Conservation (phyloP, 2,113 vertebrate genomes). For the Cryptotis parvus region DNA sequence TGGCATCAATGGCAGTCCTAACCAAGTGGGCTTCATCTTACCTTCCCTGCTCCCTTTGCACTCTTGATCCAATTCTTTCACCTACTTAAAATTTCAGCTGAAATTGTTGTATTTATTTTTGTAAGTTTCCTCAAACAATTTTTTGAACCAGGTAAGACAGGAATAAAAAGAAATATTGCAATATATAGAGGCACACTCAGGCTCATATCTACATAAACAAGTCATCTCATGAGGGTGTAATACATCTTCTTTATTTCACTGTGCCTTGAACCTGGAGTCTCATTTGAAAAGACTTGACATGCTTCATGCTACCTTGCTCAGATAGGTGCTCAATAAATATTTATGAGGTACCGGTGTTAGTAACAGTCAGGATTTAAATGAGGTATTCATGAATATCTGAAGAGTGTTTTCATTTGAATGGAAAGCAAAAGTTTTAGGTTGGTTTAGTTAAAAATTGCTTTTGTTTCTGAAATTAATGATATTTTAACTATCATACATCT, state of each 20-base stretch:
- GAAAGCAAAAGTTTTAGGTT: slow-evolving; percentile 4
- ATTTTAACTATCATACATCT: background rate
- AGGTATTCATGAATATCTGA: slow-evolving; percentile 30
- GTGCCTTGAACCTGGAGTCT: background rate
- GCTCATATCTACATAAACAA: background rate
- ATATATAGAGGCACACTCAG: background rate
- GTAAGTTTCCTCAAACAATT: background rate
- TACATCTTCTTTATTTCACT: background rate
- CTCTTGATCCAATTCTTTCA: slow-evolving; percentile 34
- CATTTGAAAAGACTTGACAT: slow-evolving; percentile 27
- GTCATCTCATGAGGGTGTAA: background rate
- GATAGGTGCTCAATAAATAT: background rate
- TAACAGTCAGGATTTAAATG: slow-evolving; percentile 38
- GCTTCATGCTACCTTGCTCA: background rate
- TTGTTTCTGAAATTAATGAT: background rate
- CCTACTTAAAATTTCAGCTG: slow-evolving; percentile 40
- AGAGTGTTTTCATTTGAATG: slow-evolving; percentile 40
- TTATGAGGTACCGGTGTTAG: slow-evolving; percentile 33
- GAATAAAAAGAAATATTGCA: slow-evolving; percentile 11
- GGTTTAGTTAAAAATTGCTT: background rate
- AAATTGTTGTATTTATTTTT: background rate
- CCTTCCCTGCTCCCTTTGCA: slow-evolving; percentile 31
- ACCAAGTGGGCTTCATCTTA: background rate
- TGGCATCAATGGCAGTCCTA: background rate
- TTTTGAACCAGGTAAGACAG: background rate